Evolutionary conservation across 92 coral and sea anemone genomes (phyloP).

Genomic region (Palythoa heliodiscus): DNA sequence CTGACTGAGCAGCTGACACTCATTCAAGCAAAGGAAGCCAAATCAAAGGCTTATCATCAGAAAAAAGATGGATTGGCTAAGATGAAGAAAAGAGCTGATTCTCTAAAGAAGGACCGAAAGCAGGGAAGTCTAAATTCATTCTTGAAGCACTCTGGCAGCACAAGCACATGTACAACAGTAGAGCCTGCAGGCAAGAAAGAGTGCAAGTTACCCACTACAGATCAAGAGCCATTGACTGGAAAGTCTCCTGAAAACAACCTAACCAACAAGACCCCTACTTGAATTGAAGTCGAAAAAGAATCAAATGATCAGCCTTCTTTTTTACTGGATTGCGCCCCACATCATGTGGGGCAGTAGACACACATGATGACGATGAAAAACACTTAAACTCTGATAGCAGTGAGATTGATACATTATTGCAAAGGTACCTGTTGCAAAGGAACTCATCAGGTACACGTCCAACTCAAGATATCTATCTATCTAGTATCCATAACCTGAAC

Average conservation of each 20-base stretch:
- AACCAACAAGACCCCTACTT: conserved; percentile 11
- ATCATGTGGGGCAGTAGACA: conserved; percentile 61
- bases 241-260: background rate
- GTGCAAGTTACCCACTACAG: background rate
- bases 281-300: conserved; percentile 8
- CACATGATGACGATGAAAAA: conserved; percentile 21
- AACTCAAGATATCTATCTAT: conserved; percentile 52
- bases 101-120: conserved; percentile 17
- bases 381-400: background rate
- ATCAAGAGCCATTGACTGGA: conserved; percentile 7
- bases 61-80: conserved; percentile 24
- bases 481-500: conserved; percentile 48
- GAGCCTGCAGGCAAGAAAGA: background rate
- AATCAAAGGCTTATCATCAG: conserved; percentile 52
- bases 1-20: conserved; percentile 47
- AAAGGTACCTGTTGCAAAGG: conserved; percentile 2
- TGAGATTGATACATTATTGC: background rate
- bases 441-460: conserved; percentile 50
- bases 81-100: conserved; percentile 36
- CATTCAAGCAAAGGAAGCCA: conserved; percentile 62
- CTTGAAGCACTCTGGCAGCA: conserved; percentile 30
- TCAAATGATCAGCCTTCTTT: conserved; percentile 40
- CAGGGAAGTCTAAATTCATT: conserved; percentile 37
- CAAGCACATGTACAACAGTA: background rate
- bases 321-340: conserved; percentile 59